phyloP scores from a whole-genome alignment of 1,140 invertebrate genomes.

The Drosophila takahashii region DNA sequence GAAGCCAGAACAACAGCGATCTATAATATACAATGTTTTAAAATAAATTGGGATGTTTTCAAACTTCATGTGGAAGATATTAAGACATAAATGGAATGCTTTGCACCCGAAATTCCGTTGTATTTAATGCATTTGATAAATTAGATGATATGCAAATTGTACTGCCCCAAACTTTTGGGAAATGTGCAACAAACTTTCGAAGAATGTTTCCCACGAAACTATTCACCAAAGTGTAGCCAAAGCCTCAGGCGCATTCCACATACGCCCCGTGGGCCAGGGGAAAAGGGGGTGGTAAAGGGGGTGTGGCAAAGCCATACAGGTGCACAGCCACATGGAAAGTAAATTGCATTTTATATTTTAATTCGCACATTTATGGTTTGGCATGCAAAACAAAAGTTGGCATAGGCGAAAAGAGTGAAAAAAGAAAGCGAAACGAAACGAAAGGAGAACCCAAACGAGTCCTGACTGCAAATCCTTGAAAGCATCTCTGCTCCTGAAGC shows the following conservation, averaged over 20 bases:
- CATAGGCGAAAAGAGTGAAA: slow-evolving; percentile 28
- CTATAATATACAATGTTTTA: no score
- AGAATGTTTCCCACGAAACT: slow-evolving; percentile 2
- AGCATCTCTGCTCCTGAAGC: slow-evolving; percentile 24
- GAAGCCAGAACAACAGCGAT: no score
- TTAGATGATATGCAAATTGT: slow-evolving; percentile 3
- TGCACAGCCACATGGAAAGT: slow-evolving; percentile 53
- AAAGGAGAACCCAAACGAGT: slow-evolving; percentile 29
- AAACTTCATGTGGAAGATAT: no score
- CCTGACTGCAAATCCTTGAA: slow-evolving; percentile 36
- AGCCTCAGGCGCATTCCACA: slow-evolving; percentile 26
- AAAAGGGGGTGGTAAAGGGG: no score
- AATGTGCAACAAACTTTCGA: slow-evolving; percentile 23
- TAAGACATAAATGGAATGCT: no score
- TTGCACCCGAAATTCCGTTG: no score
- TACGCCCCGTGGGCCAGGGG: slow-evolving; percentile 30
- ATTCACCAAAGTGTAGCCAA: slow-evolving; percentile 18
- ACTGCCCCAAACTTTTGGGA: background rate
- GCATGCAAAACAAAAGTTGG: no score
- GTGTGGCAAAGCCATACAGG: slow-evolving; percentile 44
- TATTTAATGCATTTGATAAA: background rate
- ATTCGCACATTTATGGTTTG: slow-evolving; percentile 69
- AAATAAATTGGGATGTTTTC: no score
- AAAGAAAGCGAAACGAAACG: slow-evolving; percentile 24
- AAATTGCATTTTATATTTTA: slow-evolving; percentile 76